Evolutionary conservation across 23 tunicate species (phyloP).

Genomic region (Halocynthia roretzi): DNA sequence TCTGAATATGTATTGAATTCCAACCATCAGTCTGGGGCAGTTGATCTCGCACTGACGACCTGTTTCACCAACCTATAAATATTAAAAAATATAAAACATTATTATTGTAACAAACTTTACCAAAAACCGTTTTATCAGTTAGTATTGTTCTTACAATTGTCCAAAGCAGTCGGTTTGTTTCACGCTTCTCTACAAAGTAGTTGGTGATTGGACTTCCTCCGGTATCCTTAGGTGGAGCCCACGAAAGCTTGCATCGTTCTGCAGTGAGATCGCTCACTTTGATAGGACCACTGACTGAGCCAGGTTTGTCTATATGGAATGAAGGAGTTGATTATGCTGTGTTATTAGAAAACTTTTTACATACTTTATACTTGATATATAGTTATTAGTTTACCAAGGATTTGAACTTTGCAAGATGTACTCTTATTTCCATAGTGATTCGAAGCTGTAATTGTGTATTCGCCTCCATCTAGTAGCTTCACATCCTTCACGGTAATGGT

Average conservation of each 20-base stretch:
- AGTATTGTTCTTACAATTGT: slow-evolving; percentile 11
- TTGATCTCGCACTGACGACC: slow-evolving; percentile 1
- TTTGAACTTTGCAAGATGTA: slow-evolving; percentile 1
- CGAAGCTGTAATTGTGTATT: slow-evolving; percentile 10
- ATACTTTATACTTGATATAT: background rate
- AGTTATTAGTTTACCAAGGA: slow-evolving; percentile 16
- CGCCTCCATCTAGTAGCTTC: slow-evolving; percentile 19
- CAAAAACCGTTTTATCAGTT: background rate
- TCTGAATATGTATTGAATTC: slow-evolving; percentile 42
- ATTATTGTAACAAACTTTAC: background rate
- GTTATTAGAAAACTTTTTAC: background rate
- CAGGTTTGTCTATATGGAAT: slow-evolving; percentile 20
- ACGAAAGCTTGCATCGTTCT: slow-evolving; percentile 4
- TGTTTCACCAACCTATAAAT: slow-evolving; percentile 19
- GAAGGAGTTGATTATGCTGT: background rate
- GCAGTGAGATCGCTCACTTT: slow-evolving; percentile 17
- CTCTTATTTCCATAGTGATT: slow-evolving; percentile 22
- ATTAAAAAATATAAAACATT: background rate
- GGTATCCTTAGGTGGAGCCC: slow-evolving; percentile 13
- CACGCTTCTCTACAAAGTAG: slow-evolving; percentile 29
- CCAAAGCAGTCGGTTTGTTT: slow-evolving; percentile 20
- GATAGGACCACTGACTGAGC: slow-evolving; percentile 12
- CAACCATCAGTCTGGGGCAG: slow-evolving; percentile 42
- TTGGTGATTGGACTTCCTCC: slow-evolving; percentile 21
- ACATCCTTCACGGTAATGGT: slow-evolving; percentile 32